Evolutionary conservation across 2,888 invertebrate genomes (phyloP), one percentile per base, ranked within the genome.

Genomic region (Andrena haemorrhoa): DNA sequence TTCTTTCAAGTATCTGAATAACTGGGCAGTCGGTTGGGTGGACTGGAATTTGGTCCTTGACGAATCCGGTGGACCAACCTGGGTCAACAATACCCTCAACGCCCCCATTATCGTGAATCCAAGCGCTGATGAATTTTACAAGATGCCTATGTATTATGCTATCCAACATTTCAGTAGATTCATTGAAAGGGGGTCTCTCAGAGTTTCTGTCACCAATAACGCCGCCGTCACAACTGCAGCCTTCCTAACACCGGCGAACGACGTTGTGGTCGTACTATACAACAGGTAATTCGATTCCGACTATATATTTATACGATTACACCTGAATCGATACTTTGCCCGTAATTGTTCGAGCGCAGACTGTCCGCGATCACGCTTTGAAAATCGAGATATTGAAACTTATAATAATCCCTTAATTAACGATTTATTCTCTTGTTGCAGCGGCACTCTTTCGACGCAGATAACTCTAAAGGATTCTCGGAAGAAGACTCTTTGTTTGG

Each of bases 11-110:
- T 74, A 85, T 16, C 5, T 82, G 53, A 78, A 73, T 53, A 51
- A 83, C 16, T 82, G 79, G 75, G 2, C 63, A 0, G 0, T 72
- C 26, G 98, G 97, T 1, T 98, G 98, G 98, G 95, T 97, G 0
- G 98, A 98, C 93, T 98, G 98, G 98, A 98, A 98, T 93, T 94
- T 98, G 71, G 97, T 96, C 20, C 93, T 98, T 26, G 95, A 97
- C 92, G 93, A 95, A 73, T 83, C 91, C 0, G 98, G 98, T 26
- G 98, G 98, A 0, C 98, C 98, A 0, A 97, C 96, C 91, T 98
- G 97, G 96, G 96, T 95, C 0, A 91, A 95, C 6, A 98, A 98
- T 93, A 95, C 95, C 89, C 97, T 98, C 0, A 98, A 98, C 93
- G 95, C 98, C 0, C 96, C 98, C 0, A 96, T 98, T 69, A 94